Evolutionary conservation across 2,888 invertebrate species (phyloP), one percentile per base, ranked within the genome.

Genomic region (Podabrus alpinus): DNA sequence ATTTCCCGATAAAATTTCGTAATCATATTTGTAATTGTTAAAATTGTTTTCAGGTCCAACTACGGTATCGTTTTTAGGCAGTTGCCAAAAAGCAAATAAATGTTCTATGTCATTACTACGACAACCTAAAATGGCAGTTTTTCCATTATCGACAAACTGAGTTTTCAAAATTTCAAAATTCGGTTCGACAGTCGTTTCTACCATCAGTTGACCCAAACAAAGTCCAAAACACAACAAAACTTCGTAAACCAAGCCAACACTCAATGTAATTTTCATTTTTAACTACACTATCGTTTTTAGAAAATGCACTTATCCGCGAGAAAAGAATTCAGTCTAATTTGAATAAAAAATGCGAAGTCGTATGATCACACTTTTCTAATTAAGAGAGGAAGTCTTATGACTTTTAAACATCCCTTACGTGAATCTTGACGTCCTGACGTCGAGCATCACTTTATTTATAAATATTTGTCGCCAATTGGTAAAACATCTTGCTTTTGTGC

Each of bases 61-160:
- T 62, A 92, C 87, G 80, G 88, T 86, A 66, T 89, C 88, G 79
- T 88, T 88, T 71, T 87, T 84, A 3, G 84, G 84, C 81, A 91
- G 86, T 81, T 92, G 88, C 93, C 93, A 93, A 84, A 92, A 92
- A 89, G 91, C 89, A 82, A 93, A 93, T 80, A 91, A 90, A 83
- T 92, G 92, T 77, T 89, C 84, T 78, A 89, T 90, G 83, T 92
- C 92, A 86, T 90, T 92, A 83, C 92, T 92, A 68, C 88, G 88
- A 82, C 93, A 93, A 70, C 90, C 88, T 74, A 93, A 86, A 73
- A 90, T 88, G 59, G 90, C 91, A 72, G 90, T 90, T 70, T 89
- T 87, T 71, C 92, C 92, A 68, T 88, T 89, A 72, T 88, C 84
- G 25, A 92, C 91, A 86, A 91, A 90, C 68, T 83, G 81, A 24